phyloP scores from a whole-genome alignment of 2,888 invertebrate species.

The Andrena fulva region DNA sequence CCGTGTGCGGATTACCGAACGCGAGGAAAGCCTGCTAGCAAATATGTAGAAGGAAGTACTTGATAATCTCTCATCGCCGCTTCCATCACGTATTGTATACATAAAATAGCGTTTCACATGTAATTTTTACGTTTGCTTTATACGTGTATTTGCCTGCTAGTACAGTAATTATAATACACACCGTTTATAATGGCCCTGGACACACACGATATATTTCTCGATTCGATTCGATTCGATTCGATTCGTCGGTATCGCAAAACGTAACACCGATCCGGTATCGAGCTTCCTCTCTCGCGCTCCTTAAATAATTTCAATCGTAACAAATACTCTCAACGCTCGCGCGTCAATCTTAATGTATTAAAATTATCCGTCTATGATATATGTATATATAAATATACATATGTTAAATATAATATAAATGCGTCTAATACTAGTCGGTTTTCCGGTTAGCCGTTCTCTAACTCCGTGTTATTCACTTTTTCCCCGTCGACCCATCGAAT shows the following conservation, averaged over 20 bases:
- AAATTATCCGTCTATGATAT: constrained; percentile 75
- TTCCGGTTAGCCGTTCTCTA: constrained; percentile 54
- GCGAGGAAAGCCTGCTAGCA: neutral
- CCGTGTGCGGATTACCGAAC: constrained; percentile 32
- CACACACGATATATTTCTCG: constrained; percentile 69
- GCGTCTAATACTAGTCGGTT: constrained; percentile 79
- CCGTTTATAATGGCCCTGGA: constrained; percentile 76
- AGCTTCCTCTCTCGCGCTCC: constrained; percentile 33
- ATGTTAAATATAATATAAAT: constrained; percentile 74
- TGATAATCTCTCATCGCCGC: constrained; percentile 51
- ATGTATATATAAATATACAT: constrained; percentile 60
- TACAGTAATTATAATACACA: constrained; percentile 78
- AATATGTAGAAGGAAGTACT: constrained; percentile 13
- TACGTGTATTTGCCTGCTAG: constrained; percentile 73
- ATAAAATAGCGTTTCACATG: constrained; percentile 56
- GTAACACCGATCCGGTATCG: constrained; percentile 45
- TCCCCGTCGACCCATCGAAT: neutral
- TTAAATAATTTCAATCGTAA: constrained; percentile 72
- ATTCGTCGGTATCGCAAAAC: constrained; percentile 37
- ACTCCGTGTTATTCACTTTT: constrained; percentile 32
- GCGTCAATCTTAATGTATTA: constrained; percentile 76
- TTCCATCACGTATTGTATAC: constrained; percentile 39
- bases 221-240: constrained; percentile 28
- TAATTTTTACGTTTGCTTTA: constrained; percentile 41
- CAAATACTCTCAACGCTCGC: constrained; percentile 75